phyloP scores from a whole-genome alignment of 2,797 vertebrate genomes.

The Enteromius argenteus region DNA sequence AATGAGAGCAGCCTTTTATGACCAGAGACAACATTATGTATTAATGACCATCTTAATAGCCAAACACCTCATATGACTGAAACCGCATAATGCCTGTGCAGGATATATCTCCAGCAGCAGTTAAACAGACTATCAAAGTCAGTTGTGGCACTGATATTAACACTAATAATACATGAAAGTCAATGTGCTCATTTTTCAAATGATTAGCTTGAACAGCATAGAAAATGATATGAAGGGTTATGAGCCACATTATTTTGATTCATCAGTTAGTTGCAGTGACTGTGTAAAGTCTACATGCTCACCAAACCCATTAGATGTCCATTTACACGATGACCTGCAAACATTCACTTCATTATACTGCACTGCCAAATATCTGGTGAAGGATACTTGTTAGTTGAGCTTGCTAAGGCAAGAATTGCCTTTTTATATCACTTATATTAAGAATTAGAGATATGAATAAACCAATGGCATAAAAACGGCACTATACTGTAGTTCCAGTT shows the following conservation, averaged over 20 bases:
- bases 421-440: background rate
- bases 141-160: constrained; percentile 64
- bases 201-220: constrained; percentile 66
- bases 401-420: background rate
- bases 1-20: constrained; percentile 39
- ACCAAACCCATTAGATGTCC: constrained; percentile 24
- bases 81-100: constrained; percentile 51
- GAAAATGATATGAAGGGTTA: constrained; percentile 11
- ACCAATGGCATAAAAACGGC: background rate
- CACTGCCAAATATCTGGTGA: constrained; percentile 32
- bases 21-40: constrained; percentile 59
- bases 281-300: background rate
- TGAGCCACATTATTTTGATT: constrained; percentile 28
- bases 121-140: constrained; percentile 68
- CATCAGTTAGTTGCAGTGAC: constrained; percentile 32
- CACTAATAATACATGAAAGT: constrained; percentile 67
- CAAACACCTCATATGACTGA: constrained; percentile 50
- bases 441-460: background rate
- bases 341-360: constrained; percentile 11
- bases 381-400: constrained; percentile 19
- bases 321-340: constrained; percentile 26
- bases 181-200: constrained; percentile 73
- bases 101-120: constrained; percentile 64
- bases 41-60: constrained; percentile 57
- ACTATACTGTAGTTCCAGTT: background rate